phyloP scores from a whole-genome alignment of 2,888 invertebrate species.

The Elmis aenea region DNA sequence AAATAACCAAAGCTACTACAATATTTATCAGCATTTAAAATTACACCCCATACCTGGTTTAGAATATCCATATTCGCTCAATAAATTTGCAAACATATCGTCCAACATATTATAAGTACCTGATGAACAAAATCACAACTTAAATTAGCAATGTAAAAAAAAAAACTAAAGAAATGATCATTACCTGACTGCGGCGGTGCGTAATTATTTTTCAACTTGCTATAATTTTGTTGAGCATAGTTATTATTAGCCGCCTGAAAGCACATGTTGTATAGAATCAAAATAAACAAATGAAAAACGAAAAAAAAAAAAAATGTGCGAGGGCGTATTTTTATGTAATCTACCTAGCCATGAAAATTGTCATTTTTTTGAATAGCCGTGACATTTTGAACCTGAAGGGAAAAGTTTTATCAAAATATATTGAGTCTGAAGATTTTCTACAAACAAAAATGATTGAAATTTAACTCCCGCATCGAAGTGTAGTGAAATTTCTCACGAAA shows the following conservation, averaged over 20 bases:
- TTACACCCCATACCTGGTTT: conserved; percentile 37
- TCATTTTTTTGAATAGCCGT: too few species aligned
- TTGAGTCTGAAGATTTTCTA: too few species aligned
- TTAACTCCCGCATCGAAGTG: too few species aligned
- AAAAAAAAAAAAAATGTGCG: too few species aligned
- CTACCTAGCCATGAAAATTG: too few species aligned
- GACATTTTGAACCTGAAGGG: too few species aligned
- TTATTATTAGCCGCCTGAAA: conserved; percentile 34
- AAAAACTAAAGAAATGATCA: conserved; percentile 7
- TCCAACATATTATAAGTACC: conserved; percentile 37
- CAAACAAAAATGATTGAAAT: too few species aligned
- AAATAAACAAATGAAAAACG: too few species aligned
- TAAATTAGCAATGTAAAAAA: conserved; percentile 6
- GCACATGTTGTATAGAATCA: too few species aligned
- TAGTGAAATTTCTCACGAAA: too few species aligned
- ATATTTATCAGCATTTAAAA: conserved; percentile 15
- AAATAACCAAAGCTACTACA: conserved; percentile 15
- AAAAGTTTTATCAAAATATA: too few species aligned
- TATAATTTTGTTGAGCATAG: conserved; percentile 28
- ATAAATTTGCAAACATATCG: conserved; percentile 38
- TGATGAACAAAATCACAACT: conserved; percentile 14
- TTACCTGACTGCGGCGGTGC: conserved; percentile 30
- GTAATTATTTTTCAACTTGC: conserved; percentile 29
- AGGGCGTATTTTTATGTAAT: too few species aligned
- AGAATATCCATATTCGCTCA: conserved; percentile 35